Evolutionary conservation across 2,113 vertebrate genomes (phyloP), one percentile per base, ranked within the genome.

Genomic region (Thalassoma bifasciatum): DNA sequence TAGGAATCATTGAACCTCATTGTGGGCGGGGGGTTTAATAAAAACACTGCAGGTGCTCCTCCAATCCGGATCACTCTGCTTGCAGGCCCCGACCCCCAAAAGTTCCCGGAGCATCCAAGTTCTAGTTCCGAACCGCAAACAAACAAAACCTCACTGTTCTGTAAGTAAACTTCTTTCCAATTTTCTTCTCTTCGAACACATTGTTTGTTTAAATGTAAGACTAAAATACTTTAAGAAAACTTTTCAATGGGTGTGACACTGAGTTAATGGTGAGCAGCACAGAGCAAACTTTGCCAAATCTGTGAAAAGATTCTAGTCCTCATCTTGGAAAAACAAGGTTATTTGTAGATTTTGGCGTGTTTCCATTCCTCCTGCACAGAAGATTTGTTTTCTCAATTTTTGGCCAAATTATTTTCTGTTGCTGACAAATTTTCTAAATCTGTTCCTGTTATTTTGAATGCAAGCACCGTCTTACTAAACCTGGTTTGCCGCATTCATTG

Each of bases 361-460:
- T 36, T 57, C 46, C 23, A 37, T 19, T 53, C 8, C 6, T 7
- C 64, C 58, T 71, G 65, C 24, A 26, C 38, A 21, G 60, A 75
- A 52, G 49, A 34, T 82, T 72, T 72, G 9, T 52, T 11, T 72
- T 72, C 44, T 70, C 65, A 36, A 58, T 69, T 52, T n/a, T 34
- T 52, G 8, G 37, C 22, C 34, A 53, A 73, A 73, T 77, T 66
- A 68, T 77, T 52, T 47, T 66, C 38, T 47, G 40, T 21, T 24
- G 26, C 30, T 53, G 30, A 71, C 30, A 72, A 24, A 70, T 66
- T 70, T 71, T 50, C 37, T 63, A 53, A 75, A 68, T 72, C n/a
- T 30, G 36, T 40, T 42, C 30, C n/a, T 74, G 5, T 44, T 37
- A 49, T 72, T 75, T 51, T 4, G 23, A 65, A 54, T 67, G 49